Base-by-base conservation (phyloP, 2,888 invertebrate species). In the Xiphydria camelus region DNA sequence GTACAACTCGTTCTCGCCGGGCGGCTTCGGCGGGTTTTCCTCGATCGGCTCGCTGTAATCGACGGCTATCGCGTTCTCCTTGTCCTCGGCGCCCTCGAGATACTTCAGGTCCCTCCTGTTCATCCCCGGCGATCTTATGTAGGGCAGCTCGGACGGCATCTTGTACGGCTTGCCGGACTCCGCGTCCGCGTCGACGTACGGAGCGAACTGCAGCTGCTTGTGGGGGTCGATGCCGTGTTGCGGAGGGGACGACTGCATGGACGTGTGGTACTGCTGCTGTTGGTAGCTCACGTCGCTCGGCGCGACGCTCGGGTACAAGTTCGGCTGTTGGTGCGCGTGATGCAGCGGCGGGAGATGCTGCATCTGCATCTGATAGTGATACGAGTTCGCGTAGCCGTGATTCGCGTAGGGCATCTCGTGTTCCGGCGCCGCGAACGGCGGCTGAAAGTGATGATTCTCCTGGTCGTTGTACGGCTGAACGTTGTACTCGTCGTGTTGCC, bases 21-120 rank as follows among this genome's bases (percentile, higher is more conserved):
- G 26, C n/a, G 64, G 64, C 29, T 67, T 59, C 1, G 61, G 45
- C 39, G 61, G 55, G 21, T 62, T 61, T 20, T 66, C 62, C 26
- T 66, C 67, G 4, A 53, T 15, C 10, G 64, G 57, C 20, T 61
- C 62, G 34, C 70, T 73, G 34, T 66, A 75, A 36, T 72, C 72
- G 3, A 66, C 49, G 2, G 57, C 60, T 5, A 70, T 57, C 1
- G 72, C 62, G 18, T 75, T 75, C 45, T 75, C 75, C 45, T 75
- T 75, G 17, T 75, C 63, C 17, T 75, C 74, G 0, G 73, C 70
- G 10, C 64, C 67, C 20, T 75, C 73, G 2, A 71, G 60, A 41
- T 71, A 73, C 39, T 75, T 73, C 7, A 74, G 56, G 29, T 70
- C 74, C n/a, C 74, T 62, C 15, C 72, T 61, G 54, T 73, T 75